Conservation (phyloP, 2,113 vertebrate species). For the Coregonus clupeaformis region DNA sequence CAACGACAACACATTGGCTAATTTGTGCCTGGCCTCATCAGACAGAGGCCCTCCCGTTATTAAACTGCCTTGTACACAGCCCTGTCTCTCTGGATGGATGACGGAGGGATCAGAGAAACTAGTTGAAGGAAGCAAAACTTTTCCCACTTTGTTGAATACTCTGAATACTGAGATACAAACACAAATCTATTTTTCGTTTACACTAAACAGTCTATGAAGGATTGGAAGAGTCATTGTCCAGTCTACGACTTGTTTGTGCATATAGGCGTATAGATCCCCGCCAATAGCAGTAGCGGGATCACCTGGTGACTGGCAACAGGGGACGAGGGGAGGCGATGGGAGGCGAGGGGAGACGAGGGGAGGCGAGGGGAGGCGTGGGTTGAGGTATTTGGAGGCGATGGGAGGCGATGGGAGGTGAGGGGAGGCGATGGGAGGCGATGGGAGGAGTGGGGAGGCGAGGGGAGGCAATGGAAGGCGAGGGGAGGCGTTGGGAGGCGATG, state of each 20-base stretch:
- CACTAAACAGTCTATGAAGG: too few species aligned
- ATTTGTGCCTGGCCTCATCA: conserved; percentile 61
- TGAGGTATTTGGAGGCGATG: too few species aligned
- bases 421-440: not conserved
- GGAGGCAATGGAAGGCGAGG: too few species aligned
- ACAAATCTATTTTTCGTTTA: too few species aligned
- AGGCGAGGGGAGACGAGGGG: not conserved
- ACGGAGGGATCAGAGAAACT: not conserved
- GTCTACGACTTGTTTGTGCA: too few species aligned
- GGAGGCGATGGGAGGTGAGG: not conserved
- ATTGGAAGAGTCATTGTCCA: too few species aligned
- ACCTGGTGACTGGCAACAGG: too few species aligned
- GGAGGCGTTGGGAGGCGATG: too few species aligned
- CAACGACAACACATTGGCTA: conserved; percentile 57
- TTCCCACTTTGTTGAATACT: not conserved
- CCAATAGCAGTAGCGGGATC: too few species aligned
- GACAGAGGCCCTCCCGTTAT: conserved; percentile 50
- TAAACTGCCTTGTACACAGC: conserved; percentile 47
- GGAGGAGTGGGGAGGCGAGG: not conserved
- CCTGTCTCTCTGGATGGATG: conserved; percentile 35
- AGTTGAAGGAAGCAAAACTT: not conserved
- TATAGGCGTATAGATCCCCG: too few species aligned
- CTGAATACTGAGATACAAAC: not conserved
- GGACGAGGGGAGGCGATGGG: not conserved
- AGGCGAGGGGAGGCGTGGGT: not conserved